These are phyloP conservation scores for Eueremaeus valkanovi DNA, from an alignment of 2,888 invertebrate species.

Conservation along the genomic window DNA sequence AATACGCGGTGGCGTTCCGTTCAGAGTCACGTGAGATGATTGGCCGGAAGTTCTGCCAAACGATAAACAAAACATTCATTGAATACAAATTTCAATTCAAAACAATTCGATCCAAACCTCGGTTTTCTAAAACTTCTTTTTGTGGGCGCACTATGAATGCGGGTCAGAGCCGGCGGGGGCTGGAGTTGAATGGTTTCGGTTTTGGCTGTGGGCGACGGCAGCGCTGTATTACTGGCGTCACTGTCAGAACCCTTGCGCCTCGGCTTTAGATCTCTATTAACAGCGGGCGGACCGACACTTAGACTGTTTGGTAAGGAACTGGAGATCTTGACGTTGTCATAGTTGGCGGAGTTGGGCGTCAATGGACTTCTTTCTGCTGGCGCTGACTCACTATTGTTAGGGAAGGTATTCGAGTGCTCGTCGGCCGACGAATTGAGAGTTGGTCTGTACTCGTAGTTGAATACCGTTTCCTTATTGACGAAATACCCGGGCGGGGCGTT, in stretches of 20 bases:
- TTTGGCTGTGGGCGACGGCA: constrained; percentile 41
- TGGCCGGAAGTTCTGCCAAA: not conserved
- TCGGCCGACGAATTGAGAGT: constrained; percentile 44
- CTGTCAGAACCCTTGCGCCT: constrained; percentile 55
- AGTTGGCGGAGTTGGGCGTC: constrained; percentile 39
- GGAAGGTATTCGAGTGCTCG: not conserved
- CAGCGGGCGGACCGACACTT: constrained; percentile 63
- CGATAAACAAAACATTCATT: constrained; percentile 9
- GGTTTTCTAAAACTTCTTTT: constrained; percentile 48
- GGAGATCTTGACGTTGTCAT: constrained; percentile 58
- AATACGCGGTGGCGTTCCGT: constrained; percentile 23
- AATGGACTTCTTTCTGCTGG: constrained; percentile 33
- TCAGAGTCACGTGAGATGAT: not conserved
- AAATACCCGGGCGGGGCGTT: constrained; percentile 60
- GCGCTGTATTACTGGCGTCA: constrained; percentile 32
- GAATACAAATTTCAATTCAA: not conserved
- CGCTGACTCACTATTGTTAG: not conserved
- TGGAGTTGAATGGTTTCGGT: constrained; percentile 45
- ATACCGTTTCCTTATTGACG: constrained; percentile 57
- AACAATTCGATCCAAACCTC: constrained; percentile 40
- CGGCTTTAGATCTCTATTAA: constrained; percentile 77
- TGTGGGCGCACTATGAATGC: constrained; percentile 34
- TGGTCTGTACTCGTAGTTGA: constrained; percentile 58
- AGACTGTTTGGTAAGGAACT: constrained; percentile 41
- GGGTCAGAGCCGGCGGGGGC: constrained; percentile 45